Conservation (phyloP, 2,888 invertebrate genomes). For the Luperina nickerlii region DNA sequence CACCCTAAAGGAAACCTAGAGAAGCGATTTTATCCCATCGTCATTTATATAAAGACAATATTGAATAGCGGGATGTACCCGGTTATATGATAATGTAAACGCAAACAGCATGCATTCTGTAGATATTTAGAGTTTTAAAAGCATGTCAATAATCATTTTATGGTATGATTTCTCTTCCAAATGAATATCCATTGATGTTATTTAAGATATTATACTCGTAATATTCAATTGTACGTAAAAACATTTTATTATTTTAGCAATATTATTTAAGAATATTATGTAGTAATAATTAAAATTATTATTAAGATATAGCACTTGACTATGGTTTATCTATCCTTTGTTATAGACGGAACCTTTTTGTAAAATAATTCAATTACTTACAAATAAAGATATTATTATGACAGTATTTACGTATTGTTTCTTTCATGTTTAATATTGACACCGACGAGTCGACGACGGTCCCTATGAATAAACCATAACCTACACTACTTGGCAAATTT, state of each 20-base stretch:
- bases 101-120: conserved; percentile 1
- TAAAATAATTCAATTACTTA: conserved; percentile 22
- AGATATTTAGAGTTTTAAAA: conserved; percentile 19
- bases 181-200: conserved; percentile 17
- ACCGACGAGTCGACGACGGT: too few species aligned
- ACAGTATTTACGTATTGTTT: background rate
- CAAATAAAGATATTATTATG: conserved; percentile 22
- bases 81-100: background rate
- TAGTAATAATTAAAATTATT: background rate
- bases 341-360: background rate
- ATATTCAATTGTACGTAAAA: conserved; percentile 13
- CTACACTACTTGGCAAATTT: background rate
- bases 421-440: background rate
- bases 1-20: background rate
- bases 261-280: conserved; percentile 20
- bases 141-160: conserved; percentile 8
- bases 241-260: conserved; percentile 26
- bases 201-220: conserved; percentile 18
- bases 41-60: conserved; percentile 9
- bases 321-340: conserved; percentile 12
- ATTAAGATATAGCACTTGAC: conserved; percentile 1
- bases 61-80: conserved; percentile 8
- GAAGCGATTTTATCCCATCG: conserved; percentile 17
- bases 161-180: conserved; percentile 11
- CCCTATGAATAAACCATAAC: background rate